These are phyloP conservation scores for Xestia xanthographa DNA, from an alignment of 2,888 invertebrate species.

Conservation along the genomic window DNA sequence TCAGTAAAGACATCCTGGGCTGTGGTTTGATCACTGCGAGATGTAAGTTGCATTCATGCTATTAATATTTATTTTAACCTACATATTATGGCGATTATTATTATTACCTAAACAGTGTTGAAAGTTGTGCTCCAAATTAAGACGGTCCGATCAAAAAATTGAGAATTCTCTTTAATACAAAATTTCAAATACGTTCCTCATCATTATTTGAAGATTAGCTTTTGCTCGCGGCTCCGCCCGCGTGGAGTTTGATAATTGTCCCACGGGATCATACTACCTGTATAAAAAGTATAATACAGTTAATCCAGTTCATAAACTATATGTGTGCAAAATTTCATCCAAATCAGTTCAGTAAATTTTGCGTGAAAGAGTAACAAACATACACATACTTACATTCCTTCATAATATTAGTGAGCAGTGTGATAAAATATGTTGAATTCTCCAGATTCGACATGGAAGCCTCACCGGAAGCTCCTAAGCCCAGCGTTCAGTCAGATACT, in stretches of 20 bases:
- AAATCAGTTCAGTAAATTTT: no score
- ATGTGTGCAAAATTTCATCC: no score
- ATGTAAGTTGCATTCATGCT: conserved; percentile 67
- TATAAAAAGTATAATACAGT: no score
- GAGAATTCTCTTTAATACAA: neutral
- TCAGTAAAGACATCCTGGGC: conserved; percentile 79
- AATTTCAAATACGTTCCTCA: neutral
- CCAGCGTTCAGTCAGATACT: conserved; percentile 79
- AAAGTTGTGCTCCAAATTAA: neutral
- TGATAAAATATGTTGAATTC: neutral
- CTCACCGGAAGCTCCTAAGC: conserved; percentile 78
- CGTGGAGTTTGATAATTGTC: no score
- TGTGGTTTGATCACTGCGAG: conserved; percentile 83
- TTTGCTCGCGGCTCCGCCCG: no score
- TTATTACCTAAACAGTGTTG: neutral
- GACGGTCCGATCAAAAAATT: neutral
- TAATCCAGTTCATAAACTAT: no score
- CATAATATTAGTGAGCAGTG: no score
- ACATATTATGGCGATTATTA: no score
- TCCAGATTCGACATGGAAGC: conserved; percentile 78
- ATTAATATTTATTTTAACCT: no score
- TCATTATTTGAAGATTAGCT: neutral
- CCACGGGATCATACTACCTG: no score
- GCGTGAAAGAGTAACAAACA: no score
- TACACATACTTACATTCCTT: no score